These are phyloP conservation scores for Heliothis subflexa DNA, from an alignment of 1,140 invertebrate species.

Conservation along the genomic window DNA sequence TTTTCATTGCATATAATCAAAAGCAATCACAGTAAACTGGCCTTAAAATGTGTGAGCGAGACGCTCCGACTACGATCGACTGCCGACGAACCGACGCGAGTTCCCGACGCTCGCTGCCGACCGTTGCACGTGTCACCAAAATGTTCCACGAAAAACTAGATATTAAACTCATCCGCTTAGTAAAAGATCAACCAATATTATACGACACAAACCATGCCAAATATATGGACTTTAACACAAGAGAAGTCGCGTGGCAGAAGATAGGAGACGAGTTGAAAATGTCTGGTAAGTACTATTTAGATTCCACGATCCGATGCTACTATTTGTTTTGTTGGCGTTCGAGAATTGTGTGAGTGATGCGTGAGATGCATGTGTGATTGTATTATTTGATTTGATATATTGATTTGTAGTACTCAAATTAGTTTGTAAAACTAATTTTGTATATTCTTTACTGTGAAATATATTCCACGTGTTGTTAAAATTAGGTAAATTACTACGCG, in stretches of 20 bases:
- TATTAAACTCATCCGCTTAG: constrained; percentile 68
- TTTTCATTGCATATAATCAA: not conserved
- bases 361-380: not conserved
- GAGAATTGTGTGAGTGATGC: not conserved
- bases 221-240: constrained; percentile 79
- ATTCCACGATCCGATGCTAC: constrained; percentile 57
- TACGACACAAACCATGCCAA: constrained; percentile 74
- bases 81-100: constrained; percentile 48
- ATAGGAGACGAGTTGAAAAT: constrained; percentile 77
- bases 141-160: constrained; percentile 75
- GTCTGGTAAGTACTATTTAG: constrained; percentile 74
- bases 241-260: constrained; percentile 80
- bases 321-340: constrained; percentile 36
- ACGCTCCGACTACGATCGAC: constrained; percentile 27
- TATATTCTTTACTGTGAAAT: no score
- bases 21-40: not conserved
- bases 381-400: not conserved
- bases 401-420: no score
- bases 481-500: no score
- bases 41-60: constrained; percentile 26
- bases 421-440: no score
- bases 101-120: constrained; percentile 43
- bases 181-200: constrained; percentile 68
- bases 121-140: constrained; percentile 25
- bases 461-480: no score